Evolutionary conservation across 2,113 vertebrate species (phyloP), one percentile per base, ranked within the genome.

Genomic region (Callopanchax toddi): DNA sequence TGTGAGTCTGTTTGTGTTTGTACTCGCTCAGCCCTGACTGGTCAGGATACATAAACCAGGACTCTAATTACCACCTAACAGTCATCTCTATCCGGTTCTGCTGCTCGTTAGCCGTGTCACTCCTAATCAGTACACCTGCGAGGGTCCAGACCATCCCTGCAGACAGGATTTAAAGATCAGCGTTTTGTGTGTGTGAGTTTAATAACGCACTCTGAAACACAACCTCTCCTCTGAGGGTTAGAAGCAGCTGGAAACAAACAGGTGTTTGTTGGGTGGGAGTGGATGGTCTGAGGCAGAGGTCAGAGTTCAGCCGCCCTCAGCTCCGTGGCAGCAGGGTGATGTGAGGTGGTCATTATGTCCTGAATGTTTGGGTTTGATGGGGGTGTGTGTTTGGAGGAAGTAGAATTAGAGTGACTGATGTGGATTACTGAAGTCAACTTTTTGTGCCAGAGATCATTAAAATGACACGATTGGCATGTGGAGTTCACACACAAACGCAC

Each of bases 221-320:
- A 9, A 34, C 52, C 72, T 58, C 60, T 42, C 69, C 26, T 54
- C 59, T 60, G 18, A 18, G 15, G 48, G 71, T 70, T 54, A 46
- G 66, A 60, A 60, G 21, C 59, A 5, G 29, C 32, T 52, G 37
- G 69, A 60, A 71, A 81, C 71, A 87, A 87, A 83, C 71, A 86
- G 79, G 82, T 91, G 87, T 84, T 85, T 89, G 90, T 90, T 74
- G 76, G 76, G 40, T 45, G 34, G 73, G 74, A 36, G 69, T 61
- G 49, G 50, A 26, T 0, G 25, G 29, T 58, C 36, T 43, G 39
- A 51, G 49, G 58, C 68, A 46, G 43, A 42, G 87, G 71, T 89
- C 86, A 88, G 54, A 80, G 87, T 83, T 91, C 81, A 73, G 51
- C 18, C 36, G 68, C 58, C 75, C 69, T 51, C 44, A 11, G 60